A percentile compares a stretch with the other conserved stretches of the same genome.
These are phyloP conservation scores for Alectura lathami DNA, from an alignment of 2,113 vertebrate species.

Conservation along the genomic window DNA sequence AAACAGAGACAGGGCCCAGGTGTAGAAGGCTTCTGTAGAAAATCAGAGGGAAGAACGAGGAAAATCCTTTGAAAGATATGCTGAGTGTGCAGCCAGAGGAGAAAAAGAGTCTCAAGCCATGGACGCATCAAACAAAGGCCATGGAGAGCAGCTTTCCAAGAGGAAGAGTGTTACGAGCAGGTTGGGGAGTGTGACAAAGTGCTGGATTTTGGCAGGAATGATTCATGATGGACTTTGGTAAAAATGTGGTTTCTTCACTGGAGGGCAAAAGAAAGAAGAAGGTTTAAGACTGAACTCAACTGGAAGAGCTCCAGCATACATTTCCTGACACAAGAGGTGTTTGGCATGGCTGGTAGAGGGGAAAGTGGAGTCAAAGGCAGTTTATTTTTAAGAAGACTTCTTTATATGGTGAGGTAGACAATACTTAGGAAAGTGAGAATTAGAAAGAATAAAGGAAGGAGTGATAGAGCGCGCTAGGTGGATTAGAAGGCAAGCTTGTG, in stretches of 20 bases:
- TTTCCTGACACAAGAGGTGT: neutral
- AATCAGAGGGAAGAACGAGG: neutral
- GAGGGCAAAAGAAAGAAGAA: neutral
- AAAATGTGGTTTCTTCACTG: neutral
- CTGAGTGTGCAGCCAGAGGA: neutral
- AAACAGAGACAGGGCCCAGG: constrained; percentile 41
- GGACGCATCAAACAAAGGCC: neutral
- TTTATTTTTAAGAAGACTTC: neutral
- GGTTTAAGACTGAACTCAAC: neutral
- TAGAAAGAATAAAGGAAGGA: neutral
- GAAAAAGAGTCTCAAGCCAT: neutral
- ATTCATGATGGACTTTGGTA: neutral
- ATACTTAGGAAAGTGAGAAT: neutral
- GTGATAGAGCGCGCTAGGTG: neutral
- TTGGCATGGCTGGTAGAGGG: neutral
- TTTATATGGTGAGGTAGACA: neutral
- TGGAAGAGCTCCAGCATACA: neutral
- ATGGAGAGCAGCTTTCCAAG: neutral
- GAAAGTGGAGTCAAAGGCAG: neutral
- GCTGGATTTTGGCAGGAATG: neutral
- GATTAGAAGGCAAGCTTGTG: neutral
- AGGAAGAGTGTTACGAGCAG: neutral
- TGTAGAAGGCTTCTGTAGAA: constrained; percentile 28
- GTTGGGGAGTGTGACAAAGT: neutral
- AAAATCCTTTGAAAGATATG: neutral